Conservation (phyloP, 2,888 invertebrate species). For the Drosophila mayaguana region DNA sequence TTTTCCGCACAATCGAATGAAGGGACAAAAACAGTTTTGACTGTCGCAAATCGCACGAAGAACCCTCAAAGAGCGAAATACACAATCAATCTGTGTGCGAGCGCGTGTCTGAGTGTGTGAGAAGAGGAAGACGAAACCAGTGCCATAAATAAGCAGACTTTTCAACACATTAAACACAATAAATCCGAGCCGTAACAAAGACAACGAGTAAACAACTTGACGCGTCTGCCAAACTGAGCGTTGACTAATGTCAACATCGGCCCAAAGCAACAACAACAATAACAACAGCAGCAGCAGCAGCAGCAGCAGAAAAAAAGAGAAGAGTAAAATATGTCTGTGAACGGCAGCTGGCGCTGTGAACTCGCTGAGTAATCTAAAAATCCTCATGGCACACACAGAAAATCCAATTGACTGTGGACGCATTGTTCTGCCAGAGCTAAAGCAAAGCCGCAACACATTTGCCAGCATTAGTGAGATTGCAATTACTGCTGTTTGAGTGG, state of each 20-base stretch:
- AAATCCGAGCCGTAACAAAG: slow-evolving; percentile 69
- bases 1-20: slow-evolving; percentile 76
- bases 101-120: not conserved
- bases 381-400: slow-evolving; percentile 33
- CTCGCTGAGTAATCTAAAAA: slow-evolving; percentile 60
- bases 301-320: slow-evolving; percentile 16
- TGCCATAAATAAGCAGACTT: slow-evolving; percentile 78
- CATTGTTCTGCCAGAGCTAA: slow-evolving; percentile 27
- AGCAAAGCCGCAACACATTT: slow-evolving; percentile 63
- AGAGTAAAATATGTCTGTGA: slow-evolving; percentile 24
- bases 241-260: slow-evolving; percentile 64
- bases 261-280: slow-evolving; percentile 35
- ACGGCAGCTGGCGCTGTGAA: slow-evolving; percentile 47
- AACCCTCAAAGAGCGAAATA: slow-evolving; percentile 6
- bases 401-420: slow-evolving; percentile 72
- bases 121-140: slow-evolving; percentile 9
- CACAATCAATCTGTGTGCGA: slow-evolving; percentile 2
- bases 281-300: slow-evolving; percentile 26
- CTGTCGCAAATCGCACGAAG: slow-evolving; percentile 15
- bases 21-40: slow-evolving; percentile 51
- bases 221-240: slow-evolving; percentile 68
- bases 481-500: slow-evolving; percentile 51
- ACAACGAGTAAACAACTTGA: slow-evolving; percentile 65
- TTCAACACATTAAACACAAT: slow-evolving; percentile 81
- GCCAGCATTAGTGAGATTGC: slow-evolving; percentile 74